Evolutionary conservation across 2,797 vertebrate species (phyloP).

Genomic region (Gymnoscopelus microlampas): DNA sequence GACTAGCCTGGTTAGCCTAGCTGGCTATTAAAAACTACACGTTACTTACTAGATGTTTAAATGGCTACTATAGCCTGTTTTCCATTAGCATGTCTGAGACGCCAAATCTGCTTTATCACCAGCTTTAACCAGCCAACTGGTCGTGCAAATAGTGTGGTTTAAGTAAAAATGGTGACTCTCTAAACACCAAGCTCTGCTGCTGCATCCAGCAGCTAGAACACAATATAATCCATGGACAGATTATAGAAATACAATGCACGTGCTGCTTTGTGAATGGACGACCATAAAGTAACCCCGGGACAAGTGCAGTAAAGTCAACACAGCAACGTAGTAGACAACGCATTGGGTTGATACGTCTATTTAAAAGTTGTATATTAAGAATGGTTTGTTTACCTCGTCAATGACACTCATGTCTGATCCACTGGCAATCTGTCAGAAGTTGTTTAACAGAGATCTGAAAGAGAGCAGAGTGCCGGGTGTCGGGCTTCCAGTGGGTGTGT

Average conservation of each 20-base stretch:
- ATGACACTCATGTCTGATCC: slow-evolving; percentile 33
- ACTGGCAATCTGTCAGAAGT: neutral
- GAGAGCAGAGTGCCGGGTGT: too few relatives aligned
- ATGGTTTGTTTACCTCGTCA: slow-evolving; percentile 55
- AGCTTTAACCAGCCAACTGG: neutral
- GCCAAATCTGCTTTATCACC: neutral
- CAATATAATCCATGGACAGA: slow-evolving; percentile 65
- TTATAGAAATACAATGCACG: slow-evolving; percentile 66
- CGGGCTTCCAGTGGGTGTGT: too few relatives aligned
- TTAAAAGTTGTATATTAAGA: too few relatives aligned
- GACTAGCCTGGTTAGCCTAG: slow-evolving; percentile 3
- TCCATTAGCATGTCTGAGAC: slow-evolving; percentile 44
- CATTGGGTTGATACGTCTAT: too few relatives aligned
- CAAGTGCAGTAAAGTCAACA: slow-evolving; percentile 35
- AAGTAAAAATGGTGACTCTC: neutral
- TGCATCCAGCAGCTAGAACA: slow-evolving; percentile 31
- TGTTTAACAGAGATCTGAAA: neutral
- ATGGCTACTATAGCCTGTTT: slow-evolving; percentile 39
- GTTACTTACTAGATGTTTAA: neutral
- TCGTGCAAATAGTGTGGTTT: neutral
- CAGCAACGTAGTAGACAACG: too few relatives aligned
- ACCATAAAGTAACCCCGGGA: slow-evolving; percentile 65
- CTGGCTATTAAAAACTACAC: slow-evolving; percentile 5
- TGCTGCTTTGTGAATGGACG: slow-evolving; percentile 59
- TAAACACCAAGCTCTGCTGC: neutral